phyloP scores from a whole-genome alignment of 2,113 vertebrate genomes.

The Lophotis ruficrista region DNA sequence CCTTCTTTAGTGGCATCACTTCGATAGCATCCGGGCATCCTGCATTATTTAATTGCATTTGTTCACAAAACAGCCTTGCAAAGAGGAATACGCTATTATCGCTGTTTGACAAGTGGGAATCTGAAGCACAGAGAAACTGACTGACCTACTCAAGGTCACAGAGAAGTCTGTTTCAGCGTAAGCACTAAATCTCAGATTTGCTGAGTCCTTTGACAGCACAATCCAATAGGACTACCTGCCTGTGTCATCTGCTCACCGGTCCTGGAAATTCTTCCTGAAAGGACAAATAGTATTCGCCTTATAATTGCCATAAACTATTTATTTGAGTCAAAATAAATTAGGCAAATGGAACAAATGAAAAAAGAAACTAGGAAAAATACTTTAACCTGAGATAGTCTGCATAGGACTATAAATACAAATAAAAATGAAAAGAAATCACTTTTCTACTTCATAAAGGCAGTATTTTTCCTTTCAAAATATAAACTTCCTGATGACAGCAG shows the following conservation, averaged over 20 bases:
- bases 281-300: background rate
- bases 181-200: slow-evolving; percentile 43
- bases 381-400: background rate
- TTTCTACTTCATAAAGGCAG: background rate
- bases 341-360: background rate
- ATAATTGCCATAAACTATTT: background rate
- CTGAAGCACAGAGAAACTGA: background rate
- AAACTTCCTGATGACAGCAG: background rate
- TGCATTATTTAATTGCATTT: slow-evolving; percentile 15
- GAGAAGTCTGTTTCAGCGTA: background rate
- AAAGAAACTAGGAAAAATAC: background rate
- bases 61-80: background rate
- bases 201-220: slow-evolving; percentile 1
- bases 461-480: background rate
- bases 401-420: background rate
- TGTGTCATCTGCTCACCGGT: background rate
- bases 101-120: background rate
- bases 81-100: background rate
- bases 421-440: background rate
- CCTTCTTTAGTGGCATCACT: background rate
- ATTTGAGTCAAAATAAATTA: background rate
- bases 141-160: slow-evolving; percentile 24
- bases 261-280: background rate
- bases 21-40: background rate
- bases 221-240: background rate